A percentile compares a stretch with the other conserved stretches of the same genome.
Conservation (phyloP, 2,888 invertebrate species). For the Calameuta pallipes region DNA sequence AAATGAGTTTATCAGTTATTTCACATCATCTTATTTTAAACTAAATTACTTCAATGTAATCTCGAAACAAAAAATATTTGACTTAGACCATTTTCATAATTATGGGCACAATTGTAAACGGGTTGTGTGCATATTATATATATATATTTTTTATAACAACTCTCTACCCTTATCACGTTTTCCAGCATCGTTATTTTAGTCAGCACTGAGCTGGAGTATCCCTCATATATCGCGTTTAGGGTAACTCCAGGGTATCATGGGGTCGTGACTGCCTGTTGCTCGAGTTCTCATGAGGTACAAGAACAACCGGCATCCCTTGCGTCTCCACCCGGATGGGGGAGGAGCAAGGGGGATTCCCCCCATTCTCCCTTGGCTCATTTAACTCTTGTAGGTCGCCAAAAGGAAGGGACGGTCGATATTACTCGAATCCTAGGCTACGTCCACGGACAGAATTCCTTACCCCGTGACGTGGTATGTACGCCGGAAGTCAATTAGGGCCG, state of each 20-base stretch:
- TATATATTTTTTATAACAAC: not conserved
- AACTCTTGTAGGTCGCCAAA: not conserved
- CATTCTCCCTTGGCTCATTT: not conserved
- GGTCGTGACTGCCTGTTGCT: conserved; percentile 1
- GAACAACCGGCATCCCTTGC: not conserved
- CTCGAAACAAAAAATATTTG: no score
- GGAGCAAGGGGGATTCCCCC: not conserved
- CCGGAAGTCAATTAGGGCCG: conserved; percentile 44
- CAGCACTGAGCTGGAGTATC: not conserved
- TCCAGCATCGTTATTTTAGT: not conserved
- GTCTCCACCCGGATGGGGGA: not conserved
- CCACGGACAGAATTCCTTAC: not conserved
- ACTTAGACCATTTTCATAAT: no score
- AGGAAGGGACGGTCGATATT: conserved; percentile 3
- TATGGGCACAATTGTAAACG: not conserved
- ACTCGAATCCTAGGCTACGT: not conserved
- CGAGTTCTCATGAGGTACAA: not conserved
- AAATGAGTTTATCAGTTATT: no score
- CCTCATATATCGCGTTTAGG: not conserved
- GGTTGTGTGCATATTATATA: not conserved
- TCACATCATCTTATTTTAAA: no score
- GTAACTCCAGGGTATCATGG: not conserved
- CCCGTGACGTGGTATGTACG: conserved; percentile 25
- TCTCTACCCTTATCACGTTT: not conserved
- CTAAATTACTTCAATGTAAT: no score